Percentiles rank a stretch among this genome's conserved stretches.
phyloP scores from a whole-genome alignment of 1,140 invertebrate genomes.

The Hyles euphorbiae region DNA sequence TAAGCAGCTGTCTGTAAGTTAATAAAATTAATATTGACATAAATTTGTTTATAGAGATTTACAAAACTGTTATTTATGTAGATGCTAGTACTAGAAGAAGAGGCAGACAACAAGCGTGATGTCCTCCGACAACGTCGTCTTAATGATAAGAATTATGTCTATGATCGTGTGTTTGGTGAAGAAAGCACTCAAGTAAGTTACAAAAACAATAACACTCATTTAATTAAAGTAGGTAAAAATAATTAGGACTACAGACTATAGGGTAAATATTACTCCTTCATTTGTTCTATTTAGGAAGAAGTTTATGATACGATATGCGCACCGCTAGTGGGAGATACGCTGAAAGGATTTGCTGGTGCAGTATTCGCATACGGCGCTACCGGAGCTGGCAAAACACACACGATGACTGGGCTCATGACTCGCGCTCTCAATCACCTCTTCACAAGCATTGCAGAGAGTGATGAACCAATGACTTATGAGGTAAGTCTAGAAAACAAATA shows the following conservation, averaged over 20 bases:
- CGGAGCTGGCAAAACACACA: conserved; percentile 93
- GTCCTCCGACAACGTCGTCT: conserved; percentile 60
- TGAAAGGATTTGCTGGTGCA: conserved; percentile 95
- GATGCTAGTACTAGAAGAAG: conserved; percentile 71
- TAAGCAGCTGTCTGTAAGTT: too few relatives aligned
- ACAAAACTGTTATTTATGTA: conserved; percentile 14
- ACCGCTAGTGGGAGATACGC: conserved; percentile 90
- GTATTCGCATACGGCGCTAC: conserved; percentile 98
- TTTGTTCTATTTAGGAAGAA: conserved; percentile 77
- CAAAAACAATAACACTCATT: too few relatives aligned
- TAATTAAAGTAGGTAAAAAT: too few relatives aligned
- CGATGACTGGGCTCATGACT: conserved; percentile 95
- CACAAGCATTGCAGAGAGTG: conserved; percentile 76
- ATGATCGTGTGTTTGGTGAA: conserved; percentile 90
- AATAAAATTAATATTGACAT: too few relatives aligned
- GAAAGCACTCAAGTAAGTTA: conserved; percentile 80
- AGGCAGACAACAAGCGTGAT: conserved; percentile 58
- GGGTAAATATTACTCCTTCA: too few relatives aligned
- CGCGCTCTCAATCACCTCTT: conserved; percentile 91
- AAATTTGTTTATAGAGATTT: too few relatives aligned
- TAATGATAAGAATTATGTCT: conserved; percentile 85
- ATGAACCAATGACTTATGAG: conserved; percentile 76
- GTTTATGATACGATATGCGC: conserved; percentile 91
- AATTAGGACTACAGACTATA: too few relatives aligned
- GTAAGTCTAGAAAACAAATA: conserved; percentile 56